Evolutionary conservation across 2,888 invertebrate genomes (phyloP), one percentile per base, ranked within the genome.

Genomic region (Temnothorax ravouxi): DNA sequence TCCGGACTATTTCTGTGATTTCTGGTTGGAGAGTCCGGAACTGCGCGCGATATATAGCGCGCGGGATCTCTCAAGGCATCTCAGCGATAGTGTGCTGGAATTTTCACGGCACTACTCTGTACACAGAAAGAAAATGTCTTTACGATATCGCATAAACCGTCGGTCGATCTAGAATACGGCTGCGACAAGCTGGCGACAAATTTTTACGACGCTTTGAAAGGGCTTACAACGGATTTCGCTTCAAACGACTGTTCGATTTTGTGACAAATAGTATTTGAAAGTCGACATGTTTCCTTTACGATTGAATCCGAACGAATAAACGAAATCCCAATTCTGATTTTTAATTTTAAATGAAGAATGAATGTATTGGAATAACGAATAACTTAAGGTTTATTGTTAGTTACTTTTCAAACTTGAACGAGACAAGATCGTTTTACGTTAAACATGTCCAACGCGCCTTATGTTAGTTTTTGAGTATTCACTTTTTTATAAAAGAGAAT

Each of bases 11-110:
- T 44, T 44, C 67, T 74, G 61, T 15, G 52, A 34, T 76, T 86
- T 79, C 81, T 71, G 56, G 67, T 61, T 79, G 52, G 74, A 66
- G 52, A 81, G 69, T 59, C 52, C 50, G 29, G 44, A 64, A 25
- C 50, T 13, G 34, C 25, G 77, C 69, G 38, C 69, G 69, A 77
- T 69, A 50, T 56, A 72, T 29, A 18, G n/a, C 47, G 29, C 18
- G 41, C 44, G 52, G 21, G 44, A 52, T 74, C 54, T 64, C 52
- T 44, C 8, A 25, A 25, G 38, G 59, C 18, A 38, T 71, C 72
- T 71, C 72, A 25, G 18, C 38, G 72, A 80, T 72, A 59, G 59
- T 25, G 54, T n/a, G 34, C 11, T 11, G 18, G 72, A 44, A 72
- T 80, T 80, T 76, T 47, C 81, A 52, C 41, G 41, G 62, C 41